Evolutionary conservation across 2,888 invertebrate genomes (phyloP).

Genomic region (Notodonta ziczac): DNA sequence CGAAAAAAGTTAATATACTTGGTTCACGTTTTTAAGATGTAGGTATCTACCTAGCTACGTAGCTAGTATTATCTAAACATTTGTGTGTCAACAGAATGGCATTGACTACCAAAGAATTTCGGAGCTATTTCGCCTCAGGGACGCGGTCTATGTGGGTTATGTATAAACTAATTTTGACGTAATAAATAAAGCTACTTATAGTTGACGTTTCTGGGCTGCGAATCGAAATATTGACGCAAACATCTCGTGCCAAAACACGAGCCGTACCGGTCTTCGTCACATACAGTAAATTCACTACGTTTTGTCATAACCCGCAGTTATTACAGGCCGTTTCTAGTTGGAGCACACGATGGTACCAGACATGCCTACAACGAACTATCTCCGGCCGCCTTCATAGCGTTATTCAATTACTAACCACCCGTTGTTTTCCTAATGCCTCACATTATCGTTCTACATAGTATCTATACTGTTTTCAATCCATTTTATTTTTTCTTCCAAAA

Average conservation of each 20-base stretch:
- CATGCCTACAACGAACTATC: neutral
- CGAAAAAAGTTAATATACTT: too few species aligned
- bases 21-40: too few species aligned
- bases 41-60: too few species aligned
- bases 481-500: too few species aligned
- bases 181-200: conserved; percentile 74
- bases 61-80: neutral
- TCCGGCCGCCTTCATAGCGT: neutral
- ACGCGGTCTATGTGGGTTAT: conserved; percentile 58
- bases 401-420: neutral
- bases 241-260: conserved; percentile 71
- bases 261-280: conserved; percentile 38
- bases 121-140: conserved; percentile 57
- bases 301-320: conserved; percentile 8
- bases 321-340: conserved; percentile 11
- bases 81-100: conserved; percentile 43
- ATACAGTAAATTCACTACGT: conserved; percentile 17
- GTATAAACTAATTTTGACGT: conserved; percentile 68
- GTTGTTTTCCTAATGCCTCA: neutral
- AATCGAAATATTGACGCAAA: conserved; percentile 77
- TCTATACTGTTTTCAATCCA: neutral
- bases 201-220: conserved; percentile 78
- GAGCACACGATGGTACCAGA: neutral
- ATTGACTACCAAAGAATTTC: conserved; percentile 49
- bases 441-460: neutral